A percentile compares a stretch with the other conserved stretches of the same genome.
Evolutionary conservation across 2,797 vertebrate genomes (phyloP).

Genomic region (Acanthopagrus latus): DNA sequence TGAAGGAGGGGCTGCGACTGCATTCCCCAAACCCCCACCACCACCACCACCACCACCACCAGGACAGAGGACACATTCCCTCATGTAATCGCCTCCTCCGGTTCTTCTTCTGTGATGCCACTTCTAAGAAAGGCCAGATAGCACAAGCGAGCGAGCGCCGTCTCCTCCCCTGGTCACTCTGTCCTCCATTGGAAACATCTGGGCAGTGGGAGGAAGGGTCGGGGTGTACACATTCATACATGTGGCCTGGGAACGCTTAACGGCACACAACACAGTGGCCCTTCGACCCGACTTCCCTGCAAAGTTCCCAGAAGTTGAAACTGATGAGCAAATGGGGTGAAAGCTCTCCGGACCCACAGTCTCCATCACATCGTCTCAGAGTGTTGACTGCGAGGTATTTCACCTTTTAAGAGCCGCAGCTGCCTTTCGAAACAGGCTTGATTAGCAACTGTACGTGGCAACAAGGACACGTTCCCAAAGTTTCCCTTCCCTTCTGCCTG

Average conservation of each 20-base stretch:
- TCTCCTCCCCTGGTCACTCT: slow-evolving; percentile 54
- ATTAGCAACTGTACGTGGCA: no score
- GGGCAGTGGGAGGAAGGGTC: slow-evolving; percentile 65
- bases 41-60: neutral
- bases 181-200: slow-evolving; percentile 83
- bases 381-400: neutral
- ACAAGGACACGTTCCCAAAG: neutral
- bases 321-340: slow-evolving; percentile 47
- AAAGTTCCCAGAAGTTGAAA: slow-evolving; percentile 58
- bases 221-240: slow-evolving; percentile 57
- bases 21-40: slow-evolving; percentile 56
- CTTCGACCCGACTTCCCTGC: slow-evolving; percentile 43
- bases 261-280: slow-evolving; percentile 63
- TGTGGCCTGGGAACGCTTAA: slow-evolving; percentile 68
- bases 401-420: neutral
- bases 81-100: slow-evolving; percentile 53
- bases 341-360: neutral
- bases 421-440: no score
- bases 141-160: neutral
- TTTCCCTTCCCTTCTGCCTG: slow-evolving; percentile 25
- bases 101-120: slow-evolving; percentile 59
- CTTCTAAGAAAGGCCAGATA: slow-evolving; percentile 67
- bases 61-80: slow-evolving; percentile 65
- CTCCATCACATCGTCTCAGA: neutral
- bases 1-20: slow-evolving; percentile 45